Base-by-base conservation (phyloP, 2,888 invertebrate species). In the Heteropelma amictum region DNA sequence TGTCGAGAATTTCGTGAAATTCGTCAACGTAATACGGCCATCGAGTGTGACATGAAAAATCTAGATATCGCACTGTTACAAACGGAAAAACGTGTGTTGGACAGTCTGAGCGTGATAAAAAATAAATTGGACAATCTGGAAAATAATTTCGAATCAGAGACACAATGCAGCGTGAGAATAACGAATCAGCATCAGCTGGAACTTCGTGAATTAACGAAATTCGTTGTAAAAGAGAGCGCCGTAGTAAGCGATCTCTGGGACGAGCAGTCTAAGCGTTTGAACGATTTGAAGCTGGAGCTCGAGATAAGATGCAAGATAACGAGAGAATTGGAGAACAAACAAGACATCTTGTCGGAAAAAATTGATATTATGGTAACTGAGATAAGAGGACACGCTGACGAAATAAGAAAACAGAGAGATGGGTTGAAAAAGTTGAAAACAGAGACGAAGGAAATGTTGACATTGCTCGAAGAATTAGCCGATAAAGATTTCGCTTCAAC, bases 261-360 rank as follows among this genome's bases (percentile, higher is more conserved):
- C 38, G 89, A 90, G 38, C 89, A 90, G 30, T 83, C 87, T 19
- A 79, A 84, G 40, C 77, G 85, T 17, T 78, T 90, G 17, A 90
- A 91, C 51, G 90, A 92, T 7, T 79, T 92, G 2, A 91, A 91
- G 79, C 89, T 92, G 17, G 90, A 91, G 1, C 89, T 91, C 12
- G 91, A 91, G 2, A 91, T 91, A 80, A 89, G 90, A 0, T 88
- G 92, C 14, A 91, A 85, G 56, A 78, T 76, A 10, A 78, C 89
- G 10, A 87, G 87, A n/a, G 90, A 91, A 71, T 80, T 90, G 30
- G 89, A 85, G 45, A 83, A 88, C 0, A 91, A 91, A 82, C 90
- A 91, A 69, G 87, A 90, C 1, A 87, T 87, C 21, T 79, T 92
- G 10, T 89, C 90, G 14, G 91, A 91, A 38, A 92, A 90, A 74